phyloP scores from a whole-genome alignment of 2,888 invertebrate species.

The Cryptops parisi region DNA sequence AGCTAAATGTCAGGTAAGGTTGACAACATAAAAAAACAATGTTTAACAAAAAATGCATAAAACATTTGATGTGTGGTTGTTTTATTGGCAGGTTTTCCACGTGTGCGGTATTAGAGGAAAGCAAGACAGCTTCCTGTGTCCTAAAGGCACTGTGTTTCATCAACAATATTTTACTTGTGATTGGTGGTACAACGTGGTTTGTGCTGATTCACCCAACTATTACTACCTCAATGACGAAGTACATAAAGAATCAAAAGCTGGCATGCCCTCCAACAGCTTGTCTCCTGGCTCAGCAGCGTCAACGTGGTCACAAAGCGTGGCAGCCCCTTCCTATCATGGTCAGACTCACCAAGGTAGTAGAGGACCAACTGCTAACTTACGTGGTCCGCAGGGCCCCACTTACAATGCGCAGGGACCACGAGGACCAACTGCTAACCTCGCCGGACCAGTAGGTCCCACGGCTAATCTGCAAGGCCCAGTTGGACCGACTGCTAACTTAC shows the following conservation, averaged over 20 bases:
- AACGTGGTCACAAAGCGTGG: neutral
- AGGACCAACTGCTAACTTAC: neutral
- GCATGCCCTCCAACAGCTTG: neutral
- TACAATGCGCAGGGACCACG: constrained; percentile 6
- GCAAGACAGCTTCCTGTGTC: constrained; percentile 8
- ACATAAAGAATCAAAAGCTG: neutral
- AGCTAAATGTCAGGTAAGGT: constrained; percentile 59
- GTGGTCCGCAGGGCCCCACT: constrained; percentile 10
- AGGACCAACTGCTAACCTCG: neutral
- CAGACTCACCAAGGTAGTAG: neutral
- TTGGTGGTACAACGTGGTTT: constrained; percentile 11
- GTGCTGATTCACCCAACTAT: constrained; percentile 4
- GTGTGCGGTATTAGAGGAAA: constrained; percentile 5
- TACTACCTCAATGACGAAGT: constrained; percentile 8
- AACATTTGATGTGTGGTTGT: no score
- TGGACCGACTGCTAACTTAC: constrained; percentile 1
- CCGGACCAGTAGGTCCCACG: constrained; percentile 4
- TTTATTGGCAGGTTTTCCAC: constrained; percentile 16
- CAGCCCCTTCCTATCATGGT: neutral
- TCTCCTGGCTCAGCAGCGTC: constrained; percentile 5
- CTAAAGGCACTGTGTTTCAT: constrained; percentile 9
- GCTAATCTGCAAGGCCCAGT: constrained; percentile 1
- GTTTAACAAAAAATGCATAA: no score
- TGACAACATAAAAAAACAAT: no score
- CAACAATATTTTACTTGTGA: constrained; percentile 12